Conservation (phyloP, 2,888 invertebrate species). For the Microdon myrmicae region DNA sequence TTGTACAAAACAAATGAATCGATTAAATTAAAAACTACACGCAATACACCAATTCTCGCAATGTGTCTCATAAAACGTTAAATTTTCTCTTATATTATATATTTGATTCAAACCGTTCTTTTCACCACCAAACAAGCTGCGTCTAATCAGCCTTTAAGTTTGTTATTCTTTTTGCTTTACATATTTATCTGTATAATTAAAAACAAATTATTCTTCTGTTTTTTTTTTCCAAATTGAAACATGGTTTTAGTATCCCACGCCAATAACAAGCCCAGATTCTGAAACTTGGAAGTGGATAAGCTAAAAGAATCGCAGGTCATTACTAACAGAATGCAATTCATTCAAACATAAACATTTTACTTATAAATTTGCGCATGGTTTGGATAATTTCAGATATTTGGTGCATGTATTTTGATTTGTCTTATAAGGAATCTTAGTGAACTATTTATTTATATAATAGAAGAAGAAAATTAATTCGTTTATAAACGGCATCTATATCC, state of each 20-base stretch:
- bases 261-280: conserved; percentile 87
- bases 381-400: too few relatives aligned
- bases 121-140: conserved; percentile 25
- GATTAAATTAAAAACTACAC: conserved; percentile 10
- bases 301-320: conserved; percentile 59
- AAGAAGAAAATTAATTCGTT: too few relatives aligned
- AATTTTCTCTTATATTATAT: conserved; percentile 16
- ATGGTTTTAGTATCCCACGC: conserved; percentile 81
- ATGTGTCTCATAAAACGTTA: conserved; percentile 11
- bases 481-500: too few relatives aligned
- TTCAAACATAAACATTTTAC: conserved; percentile 43
- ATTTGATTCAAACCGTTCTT: conserved; percentile 15
- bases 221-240: conserved; percentile 52
- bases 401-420: too few relatives aligned
- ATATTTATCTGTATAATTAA: conserved; percentile 29
- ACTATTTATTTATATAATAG: too few relatives aligned
- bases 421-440: too few relatives aligned
- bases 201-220: conserved; percentile 35
- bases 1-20: conserved; percentile 11
- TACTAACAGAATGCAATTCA: conserved; percentile 68
- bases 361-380: conserved; percentile 31
- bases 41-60: conserved; percentile 14
- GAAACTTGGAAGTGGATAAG: conserved; percentile 90
- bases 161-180: conserved; percentile 23
- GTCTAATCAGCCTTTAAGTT: conserved; percentile 45